phyloP scores from a whole-genome alignment of 2,113 vertebrate genomes.

The Urocolius indicus region DNA sequence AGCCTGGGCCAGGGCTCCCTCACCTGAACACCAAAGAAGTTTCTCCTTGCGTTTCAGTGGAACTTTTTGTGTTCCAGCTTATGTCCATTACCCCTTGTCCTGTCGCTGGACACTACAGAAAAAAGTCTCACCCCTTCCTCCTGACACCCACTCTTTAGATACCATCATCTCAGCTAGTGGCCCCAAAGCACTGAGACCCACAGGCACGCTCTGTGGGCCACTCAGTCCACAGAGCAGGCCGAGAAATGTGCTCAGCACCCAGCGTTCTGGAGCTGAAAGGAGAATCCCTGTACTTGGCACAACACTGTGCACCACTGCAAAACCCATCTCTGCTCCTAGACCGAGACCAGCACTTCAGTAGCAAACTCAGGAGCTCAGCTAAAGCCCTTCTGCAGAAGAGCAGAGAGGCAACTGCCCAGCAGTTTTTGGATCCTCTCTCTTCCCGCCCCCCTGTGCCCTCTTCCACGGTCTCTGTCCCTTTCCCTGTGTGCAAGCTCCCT shows the following conservation, averaged over 20 bases:
- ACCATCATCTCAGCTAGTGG: neutral
- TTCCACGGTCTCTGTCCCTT: neutral
- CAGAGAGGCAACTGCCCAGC: neutral
- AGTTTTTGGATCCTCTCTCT: neutral
- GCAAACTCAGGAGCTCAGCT: neutral
- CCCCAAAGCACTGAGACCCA: neutral
- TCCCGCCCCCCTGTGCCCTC: neutral
- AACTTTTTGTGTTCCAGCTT: too few species aligned
- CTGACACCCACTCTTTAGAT: too few species aligned
- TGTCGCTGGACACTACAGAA: too few species aligned
- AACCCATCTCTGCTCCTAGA: neutral
- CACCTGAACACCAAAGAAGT: too few species aligned
- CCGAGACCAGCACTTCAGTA: neutral
- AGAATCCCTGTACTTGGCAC: rapidly evolving
- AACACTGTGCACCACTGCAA: neutral
- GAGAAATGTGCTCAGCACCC: neutral
- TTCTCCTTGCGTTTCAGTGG: too few species aligned
- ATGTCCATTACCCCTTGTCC: too few species aligned
- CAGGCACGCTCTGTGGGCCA: neutral
- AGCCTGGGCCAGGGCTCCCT: too few species aligned
- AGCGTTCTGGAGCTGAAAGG: neutral
- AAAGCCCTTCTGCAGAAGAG: neutral
- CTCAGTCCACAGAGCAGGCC: neutral
- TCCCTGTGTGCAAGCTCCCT: rapidly evolving
- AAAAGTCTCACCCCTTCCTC: too few species aligned